Percentiles rank a stretch among this genome's conserved stretches.
These are phyloP conservation scores for Sceloporus tristichus DNA, from an alignment of 2,113 vertebrate genomes.

Conservation along the genomic window DNA sequence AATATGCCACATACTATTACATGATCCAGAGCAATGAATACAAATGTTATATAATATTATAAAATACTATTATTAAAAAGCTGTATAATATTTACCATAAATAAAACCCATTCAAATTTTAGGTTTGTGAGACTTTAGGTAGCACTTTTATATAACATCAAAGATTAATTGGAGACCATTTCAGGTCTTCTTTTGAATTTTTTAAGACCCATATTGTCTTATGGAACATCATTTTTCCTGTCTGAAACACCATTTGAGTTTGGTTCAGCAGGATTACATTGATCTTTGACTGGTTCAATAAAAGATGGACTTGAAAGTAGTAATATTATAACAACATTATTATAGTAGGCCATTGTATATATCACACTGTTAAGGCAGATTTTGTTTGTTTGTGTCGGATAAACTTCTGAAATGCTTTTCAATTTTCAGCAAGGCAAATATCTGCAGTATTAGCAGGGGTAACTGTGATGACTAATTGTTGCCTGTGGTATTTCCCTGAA, in stretches of 20 bases:
- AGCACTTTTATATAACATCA: background rate
- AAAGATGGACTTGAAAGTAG: slow-evolving; percentile 48
- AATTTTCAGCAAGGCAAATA: slow-evolving; percentile 83
- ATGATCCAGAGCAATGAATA: background rate
- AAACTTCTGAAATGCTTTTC: slow-evolving; percentile 80
- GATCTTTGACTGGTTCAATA: slow-evolving; percentile 46
- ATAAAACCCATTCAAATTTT: too few species aligned
- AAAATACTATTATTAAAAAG: too few species aligned
- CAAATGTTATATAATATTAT: background rate
- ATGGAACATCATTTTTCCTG: background rate
- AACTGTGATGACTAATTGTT: slow-evolving; percentile 86
- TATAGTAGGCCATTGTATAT: background rate
- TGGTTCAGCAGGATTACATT: slow-evolving; percentile 47
- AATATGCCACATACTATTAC: background rate
- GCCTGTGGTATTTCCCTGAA: slow-evolving; percentile 83
- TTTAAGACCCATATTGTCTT: slow-evolving; percentile 49
- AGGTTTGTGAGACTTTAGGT: background rate
- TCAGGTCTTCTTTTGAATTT: slow-evolving; percentile 46
- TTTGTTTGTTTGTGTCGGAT: slow-evolving; percentile 70
- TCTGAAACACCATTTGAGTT: slow-evolving; percentile 51
- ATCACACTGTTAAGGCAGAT: slow-evolving; percentile 60
- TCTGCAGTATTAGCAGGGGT: slow-evolving; percentile 82
- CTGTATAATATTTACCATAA: too few species aligned
- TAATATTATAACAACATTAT: slow-evolving; percentile 28
- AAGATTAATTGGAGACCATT: slow-evolving; percentile 30